phyloP scores from a whole-genome alignment of 2,888 invertebrate genomes.

The Oithona nana region DNA sequence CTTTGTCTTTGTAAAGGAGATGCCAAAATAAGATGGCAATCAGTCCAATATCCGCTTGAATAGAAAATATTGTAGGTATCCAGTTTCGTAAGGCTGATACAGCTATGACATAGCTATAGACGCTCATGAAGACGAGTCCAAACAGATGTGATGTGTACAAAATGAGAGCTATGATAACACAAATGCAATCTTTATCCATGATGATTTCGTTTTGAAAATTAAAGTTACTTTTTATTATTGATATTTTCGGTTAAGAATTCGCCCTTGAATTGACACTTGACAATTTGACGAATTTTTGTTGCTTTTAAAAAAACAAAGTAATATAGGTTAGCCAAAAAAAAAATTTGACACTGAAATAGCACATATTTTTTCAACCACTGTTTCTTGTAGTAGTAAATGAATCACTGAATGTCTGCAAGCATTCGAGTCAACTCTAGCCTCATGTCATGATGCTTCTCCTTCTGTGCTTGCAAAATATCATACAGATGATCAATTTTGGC shows the following conservation, averaged over 20 bases:
- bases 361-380: not conserved
- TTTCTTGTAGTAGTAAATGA: not conserved
- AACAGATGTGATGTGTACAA: not conserved
- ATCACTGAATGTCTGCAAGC: slow-evolving; percentile 45
- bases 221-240: too few species aligned
- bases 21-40: too few species aligned
- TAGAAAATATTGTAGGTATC: not conserved
- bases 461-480: slow-evolving; percentile 62
- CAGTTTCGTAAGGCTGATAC: not conserved
- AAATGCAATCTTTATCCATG: too few species aligned
- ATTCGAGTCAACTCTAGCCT: slow-evolving; percentile 70
- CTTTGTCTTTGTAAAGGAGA: too few species aligned
- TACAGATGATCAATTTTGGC: slow-evolving; percentile 69
- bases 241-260: too few species aligned
- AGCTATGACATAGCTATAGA: not conserved
- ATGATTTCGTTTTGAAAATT: too few species aligned
- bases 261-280: not conserved
- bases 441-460: slow-evolving; percentile 51
- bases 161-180: not conserved
- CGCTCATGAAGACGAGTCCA: not conserved
- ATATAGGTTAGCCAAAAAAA: not conserved
- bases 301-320: not conserved
- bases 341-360: not conserved
- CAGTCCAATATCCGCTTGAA: too few species aligned
- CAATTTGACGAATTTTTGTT: not conserved